Conservation (phyloP, 1,140 invertebrate genomes). For the Anoplolepis gracilipes region DNA sequence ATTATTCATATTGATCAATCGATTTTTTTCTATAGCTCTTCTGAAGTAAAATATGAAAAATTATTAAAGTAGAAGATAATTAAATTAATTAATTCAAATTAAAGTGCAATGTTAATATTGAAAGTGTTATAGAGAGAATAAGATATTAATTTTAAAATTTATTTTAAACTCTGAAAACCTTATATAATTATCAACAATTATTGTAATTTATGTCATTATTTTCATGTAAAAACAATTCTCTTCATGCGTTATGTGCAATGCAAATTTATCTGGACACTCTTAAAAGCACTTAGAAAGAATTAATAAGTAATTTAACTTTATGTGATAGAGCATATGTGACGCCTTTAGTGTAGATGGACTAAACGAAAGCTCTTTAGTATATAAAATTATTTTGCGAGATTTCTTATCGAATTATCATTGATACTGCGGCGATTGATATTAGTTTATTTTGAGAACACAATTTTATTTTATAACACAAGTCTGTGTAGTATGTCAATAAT, state of each 20-base stretch:
- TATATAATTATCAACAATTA: neutral
- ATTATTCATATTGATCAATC: slow-evolving; percentile 4
- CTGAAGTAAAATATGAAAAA: neutral
- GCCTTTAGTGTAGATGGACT: neutral
- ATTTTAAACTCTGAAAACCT: neutral
- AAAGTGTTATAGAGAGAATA: neutral
- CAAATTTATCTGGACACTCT: too few species aligned
- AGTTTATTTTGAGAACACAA: slow-evolving; percentile 33
- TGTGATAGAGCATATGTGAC: slow-evolving; percentile 13
- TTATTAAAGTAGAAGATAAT: neutral
- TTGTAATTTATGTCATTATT: too few species aligned
- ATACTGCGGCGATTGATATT: neutral
- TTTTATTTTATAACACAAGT: slow-evolving; percentile 1
- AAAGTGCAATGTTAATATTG: neutral
- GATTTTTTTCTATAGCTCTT: slow-evolving; percentile 17
- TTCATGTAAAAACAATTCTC: too few species aligned
- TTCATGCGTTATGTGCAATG: too few species aligned
- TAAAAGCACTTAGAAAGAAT: neutral
- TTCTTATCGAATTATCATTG: neutral
- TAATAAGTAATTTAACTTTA: slow-evolving; percentile 12
- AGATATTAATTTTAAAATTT: neutral
- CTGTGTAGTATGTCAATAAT: neutral
- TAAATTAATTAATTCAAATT: neutral
- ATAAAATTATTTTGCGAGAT: neutral
- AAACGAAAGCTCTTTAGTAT: neutral